A percentile compares a stretch with the other conserved stretches of the same genome.
Conservation (phyloP, 1,140 invertebrate species). For the Fopius arisanus region DNA sequence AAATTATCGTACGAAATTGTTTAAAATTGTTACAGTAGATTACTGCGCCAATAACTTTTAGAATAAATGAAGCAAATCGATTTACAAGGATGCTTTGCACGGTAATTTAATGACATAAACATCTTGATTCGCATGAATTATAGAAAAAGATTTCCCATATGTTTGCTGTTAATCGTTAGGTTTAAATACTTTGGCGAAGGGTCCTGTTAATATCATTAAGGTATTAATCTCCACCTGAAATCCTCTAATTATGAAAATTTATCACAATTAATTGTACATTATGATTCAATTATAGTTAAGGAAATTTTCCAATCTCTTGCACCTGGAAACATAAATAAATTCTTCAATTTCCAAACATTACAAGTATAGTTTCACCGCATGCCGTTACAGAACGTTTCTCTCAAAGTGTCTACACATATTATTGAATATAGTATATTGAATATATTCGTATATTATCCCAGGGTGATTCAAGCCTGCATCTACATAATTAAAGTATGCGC, state of each 20-base stretch:
- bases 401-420: too few species aligned
- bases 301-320: neutral
- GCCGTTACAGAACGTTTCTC: too few species aligned
- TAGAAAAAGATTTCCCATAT: neutral
- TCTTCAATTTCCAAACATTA: too few species aligned
- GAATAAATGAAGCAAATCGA: neutral
- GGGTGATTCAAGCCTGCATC: too few species aligned
- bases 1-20: too few species aligned
- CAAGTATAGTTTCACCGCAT: too few species aligned
- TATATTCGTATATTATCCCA: too few species aligned
- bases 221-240: neutral
- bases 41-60: too few species aligned
- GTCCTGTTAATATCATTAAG: slow-evolving; percentile 1
- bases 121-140: neutral
- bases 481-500: too few species aligned
- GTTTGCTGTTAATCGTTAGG: neutral
- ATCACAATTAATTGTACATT: neutral
- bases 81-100: neutral
- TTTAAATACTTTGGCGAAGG: neutral
- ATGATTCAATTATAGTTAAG: neutral
- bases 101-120: neutral
- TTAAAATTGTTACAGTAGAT: too few species aligned
- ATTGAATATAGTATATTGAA: too few species aligned
- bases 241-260: neutral
- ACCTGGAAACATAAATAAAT: neutral